These are phyloP conservation scores for Microctonus hyperodae DNA, from an alignment of 2,888 invertebrate species.

Conservation along the genomic window DNA sequence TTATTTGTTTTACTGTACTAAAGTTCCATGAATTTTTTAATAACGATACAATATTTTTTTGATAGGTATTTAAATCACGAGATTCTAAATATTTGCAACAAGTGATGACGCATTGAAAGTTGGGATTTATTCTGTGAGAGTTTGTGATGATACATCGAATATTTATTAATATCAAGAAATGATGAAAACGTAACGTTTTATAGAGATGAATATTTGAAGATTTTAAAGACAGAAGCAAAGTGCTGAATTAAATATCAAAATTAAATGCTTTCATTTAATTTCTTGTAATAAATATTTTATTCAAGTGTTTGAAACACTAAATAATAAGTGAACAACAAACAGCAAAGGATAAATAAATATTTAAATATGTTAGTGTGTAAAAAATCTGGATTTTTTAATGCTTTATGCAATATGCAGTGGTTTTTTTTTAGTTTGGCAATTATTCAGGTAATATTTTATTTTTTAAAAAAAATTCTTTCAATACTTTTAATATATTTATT, in stretches of 20 bases:
- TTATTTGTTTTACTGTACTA: too few relatives aligned
- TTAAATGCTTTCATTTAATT: too few relatives aligned
- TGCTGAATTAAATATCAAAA: too few relatives aligned
- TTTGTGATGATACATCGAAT: slow-evolving; percentile 37
- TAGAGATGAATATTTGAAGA: slow-evolving; percentile 8
- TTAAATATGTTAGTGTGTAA: slow-evolving; percentile 41
- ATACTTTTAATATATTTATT: not conserved
- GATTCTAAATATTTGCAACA: not conserved
- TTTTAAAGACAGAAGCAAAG: too few relatives aligned
- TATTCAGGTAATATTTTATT: slow-evolving; percentile 34
- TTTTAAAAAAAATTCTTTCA: too few relatives aligned
- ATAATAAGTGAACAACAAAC: too few relatives aligned
- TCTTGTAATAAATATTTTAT: too few relatives aligned
- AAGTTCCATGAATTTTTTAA: too few relatives aligned
- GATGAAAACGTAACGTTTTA: slow-evolving; percentile 43
- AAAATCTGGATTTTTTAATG: slow-evolving; percentile 36
- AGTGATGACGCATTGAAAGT: not conserved
- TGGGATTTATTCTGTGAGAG: not conserved
- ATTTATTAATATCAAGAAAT: slow-evolving; percentile 33
- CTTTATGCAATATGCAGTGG: slow-evolving; percentile 36
- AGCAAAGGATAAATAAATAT: not conserved
- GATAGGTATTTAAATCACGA: not conserved
- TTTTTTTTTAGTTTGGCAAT: slow-evolving; percentile 36
- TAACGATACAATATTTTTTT: too few relatives aligned
- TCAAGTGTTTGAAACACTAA: too few relatives aligned